Evolutionary conservation across 64 coral and sea anemone genomes (phyloP).

Genomic region (Pocillopora damicornis): DNA sequence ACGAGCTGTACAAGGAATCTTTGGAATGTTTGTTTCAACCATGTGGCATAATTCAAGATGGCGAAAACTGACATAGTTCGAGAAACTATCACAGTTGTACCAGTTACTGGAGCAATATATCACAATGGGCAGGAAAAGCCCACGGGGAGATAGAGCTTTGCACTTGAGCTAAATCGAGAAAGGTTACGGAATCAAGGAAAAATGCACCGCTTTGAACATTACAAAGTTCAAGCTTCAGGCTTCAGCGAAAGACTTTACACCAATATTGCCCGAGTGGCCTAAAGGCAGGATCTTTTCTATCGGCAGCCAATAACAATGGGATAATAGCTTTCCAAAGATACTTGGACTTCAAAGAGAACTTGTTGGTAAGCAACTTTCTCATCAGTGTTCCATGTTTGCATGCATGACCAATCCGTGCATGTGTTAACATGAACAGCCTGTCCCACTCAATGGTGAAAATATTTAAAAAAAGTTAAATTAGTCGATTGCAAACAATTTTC

Average conservation of each 20-base stretch:
- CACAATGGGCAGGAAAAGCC: constrained; percentile 64
- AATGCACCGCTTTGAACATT: constrained; percentile 27
- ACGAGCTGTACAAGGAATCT: too few relatives aligned
- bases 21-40: too few relatives aligned
- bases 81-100: constrained; percentile 49
- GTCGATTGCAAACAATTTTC: constrained; percentile 23
- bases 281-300: constrained; percentile 65
- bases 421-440: constrained; percentile 34
- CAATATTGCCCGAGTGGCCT: constrained; percentile 52
- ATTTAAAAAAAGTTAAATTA: too few relatives aligned
- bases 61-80: not conserved
- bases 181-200: constrained; percentile 59
- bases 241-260: constrained; percentile 76
- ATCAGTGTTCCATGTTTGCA: constrained; percentile 52
- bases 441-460: too few relatives aligned
- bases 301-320: constrained; percentile 72
- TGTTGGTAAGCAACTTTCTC: constrained; percentile 51
- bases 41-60: too few relatives aligned
- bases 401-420: constrained; percentile 22
- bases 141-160: constrained; percentile 56
- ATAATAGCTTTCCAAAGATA: constrained; percentile 47
- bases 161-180: constrained; percentile 32
- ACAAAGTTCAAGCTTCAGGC: constrained; percentile 47
- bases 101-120: constrained; percentile 59
- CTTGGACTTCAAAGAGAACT: constrained; percentile 52